Evolutionary conservation across 1,140 invertebrate species (phyloP), one percentile per base, ranked within the genome.

Genomic region (Wasmannia auropunctata): DNA sequence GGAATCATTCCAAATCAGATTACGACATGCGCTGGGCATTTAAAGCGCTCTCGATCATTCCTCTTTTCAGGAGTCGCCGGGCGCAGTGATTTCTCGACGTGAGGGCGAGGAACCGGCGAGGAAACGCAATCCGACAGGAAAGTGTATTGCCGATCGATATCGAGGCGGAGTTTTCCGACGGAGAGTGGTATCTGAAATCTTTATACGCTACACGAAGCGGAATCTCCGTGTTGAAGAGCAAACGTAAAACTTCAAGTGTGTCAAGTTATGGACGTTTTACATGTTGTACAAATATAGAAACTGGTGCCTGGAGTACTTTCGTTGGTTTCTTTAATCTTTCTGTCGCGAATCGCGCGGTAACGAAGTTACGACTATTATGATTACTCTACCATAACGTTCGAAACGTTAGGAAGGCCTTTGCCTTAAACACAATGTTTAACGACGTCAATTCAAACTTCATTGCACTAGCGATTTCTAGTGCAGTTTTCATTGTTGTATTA

Each of bases 1-100:
- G 86, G 85, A 91, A 88, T 91, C 88, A 91, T 90, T 91, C 62
- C 74, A 86, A 90, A 92, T 88, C 79, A 91, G 87, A 92, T 92
- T 91, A 90, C 87, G 80, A 86, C 75, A 80, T 85, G 65, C 76
- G 49, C 46, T 60, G 84, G 40, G 87, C 81, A 90, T 91, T 90
- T 88, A 86, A 91, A 91, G 67, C 72, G 62, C 62, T 69, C 76
- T 65, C 62, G 58, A 86, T 62, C 67, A 80, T 80, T 86, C 86
- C 81, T 84, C n/a, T 51, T 76, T 85, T 40, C 75, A 46, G 65
- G 63, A 75, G 54, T 86, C 75, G 56, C 60, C 54, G 69, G n/a
- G n/a, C 11, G 62, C 65, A 46, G 49, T 77, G 84, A 85, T 86
- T 91, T 86, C 84, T 62, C 85, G 83, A 51, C 46, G n/a, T 31